Conservation (phyloP, 2,797 vertebrate genomes). For the Xenopus petersii region DNA sequence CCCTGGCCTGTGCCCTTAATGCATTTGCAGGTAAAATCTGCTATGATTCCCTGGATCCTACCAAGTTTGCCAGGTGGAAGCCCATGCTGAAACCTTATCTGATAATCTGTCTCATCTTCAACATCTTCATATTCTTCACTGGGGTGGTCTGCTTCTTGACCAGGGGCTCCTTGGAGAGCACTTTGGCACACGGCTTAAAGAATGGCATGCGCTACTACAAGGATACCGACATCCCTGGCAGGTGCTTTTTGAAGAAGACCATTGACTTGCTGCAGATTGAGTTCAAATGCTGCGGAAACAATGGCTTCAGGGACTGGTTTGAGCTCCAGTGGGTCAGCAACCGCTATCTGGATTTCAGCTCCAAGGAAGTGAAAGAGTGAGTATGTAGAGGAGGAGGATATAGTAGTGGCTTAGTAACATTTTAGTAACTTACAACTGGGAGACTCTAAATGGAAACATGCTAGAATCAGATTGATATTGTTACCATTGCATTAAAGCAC, state of each 20-base stretch:
- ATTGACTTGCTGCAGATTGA: constrained; percentile 93
- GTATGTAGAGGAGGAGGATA: constrained; percentile 55
- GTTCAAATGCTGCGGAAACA: constrained; percentile 95
- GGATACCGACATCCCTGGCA: constrained; percentile 93
- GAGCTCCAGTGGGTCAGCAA: constrained; percentile 99
- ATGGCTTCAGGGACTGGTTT: constrained; percentile 93
- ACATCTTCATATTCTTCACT: constrained; percentile 71
- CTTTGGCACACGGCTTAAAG: constrained; percentile 83
- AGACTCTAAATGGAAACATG: too few relatives aligned
- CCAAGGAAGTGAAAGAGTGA: constrained; percentile 94
- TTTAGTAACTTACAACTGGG: too few relatives aligned
- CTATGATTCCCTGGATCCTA: constrained; percentile 88
- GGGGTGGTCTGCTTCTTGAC: constrained; percentile 84
- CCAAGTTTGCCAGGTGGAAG: constrained; percentile 86
- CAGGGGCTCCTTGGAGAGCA: constrained; percentile 82
- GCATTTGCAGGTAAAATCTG: constrained; percentile 92
- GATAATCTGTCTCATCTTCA: constrained; percentile 75
- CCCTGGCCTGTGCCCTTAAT: constrained; percentile 79
- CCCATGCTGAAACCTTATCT: constrained; percentile 83
- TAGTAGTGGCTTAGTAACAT: too few relatives aligned
- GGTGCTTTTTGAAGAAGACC: constrained; percentile 97
- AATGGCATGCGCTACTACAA: constrained; percentile 89
- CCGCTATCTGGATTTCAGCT: constrained; percentile 94
- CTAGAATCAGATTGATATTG: too few relatives aligned
- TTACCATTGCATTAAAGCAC: too few relatives aligned